These are phyloP conservation scores for Toxonevra muliebris DNA, from an alignment of 2,888 invertebrate genomes.

Conservation along the genomic window DNA sequence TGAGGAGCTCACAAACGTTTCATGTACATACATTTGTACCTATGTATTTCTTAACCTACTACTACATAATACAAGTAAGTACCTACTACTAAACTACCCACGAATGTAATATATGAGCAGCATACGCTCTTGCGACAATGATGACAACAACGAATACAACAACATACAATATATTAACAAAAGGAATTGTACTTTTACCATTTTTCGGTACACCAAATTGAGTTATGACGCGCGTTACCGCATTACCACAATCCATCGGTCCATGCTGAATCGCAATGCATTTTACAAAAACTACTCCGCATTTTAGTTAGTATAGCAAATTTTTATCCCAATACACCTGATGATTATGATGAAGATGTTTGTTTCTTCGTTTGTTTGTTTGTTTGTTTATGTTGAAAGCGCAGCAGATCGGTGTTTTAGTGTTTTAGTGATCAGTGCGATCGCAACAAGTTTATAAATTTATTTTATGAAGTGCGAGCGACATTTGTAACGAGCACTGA, in stretches of 20 bases:
- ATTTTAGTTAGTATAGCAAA: no score
- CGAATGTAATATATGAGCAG: constrained; percentile 43
- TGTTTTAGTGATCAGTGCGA: constrained; percentile 54
- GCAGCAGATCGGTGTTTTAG: constrained; percentile 54
- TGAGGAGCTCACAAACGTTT: no score
- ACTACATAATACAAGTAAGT: no score
- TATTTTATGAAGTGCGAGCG: constrained; percentile 58
- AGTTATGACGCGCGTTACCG: no score
- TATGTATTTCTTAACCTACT: no score
- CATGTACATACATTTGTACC: no score
- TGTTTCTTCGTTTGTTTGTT: neutral
- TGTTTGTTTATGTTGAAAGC: constrained; percentile 29
- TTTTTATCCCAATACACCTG: no score
- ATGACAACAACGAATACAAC: constrained; percentile 50
- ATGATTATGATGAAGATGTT: neutral
- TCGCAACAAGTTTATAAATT: constrained; percentile 52
- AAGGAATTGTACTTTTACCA: no score
- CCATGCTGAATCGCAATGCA: no score
- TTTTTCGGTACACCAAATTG: no score
- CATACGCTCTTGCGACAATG: constrained; percentile 55
- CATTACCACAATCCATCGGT: no score
- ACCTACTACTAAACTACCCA: constrained; percentile 29
- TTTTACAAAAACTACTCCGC: no score
- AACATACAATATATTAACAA: constrained; percentile 16
- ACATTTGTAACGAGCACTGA: constrained; percentile 45